Base-by-base conservation (phyloP, 2,113 vertebrate species). In the Heteronetta atricapilla region DNA sequence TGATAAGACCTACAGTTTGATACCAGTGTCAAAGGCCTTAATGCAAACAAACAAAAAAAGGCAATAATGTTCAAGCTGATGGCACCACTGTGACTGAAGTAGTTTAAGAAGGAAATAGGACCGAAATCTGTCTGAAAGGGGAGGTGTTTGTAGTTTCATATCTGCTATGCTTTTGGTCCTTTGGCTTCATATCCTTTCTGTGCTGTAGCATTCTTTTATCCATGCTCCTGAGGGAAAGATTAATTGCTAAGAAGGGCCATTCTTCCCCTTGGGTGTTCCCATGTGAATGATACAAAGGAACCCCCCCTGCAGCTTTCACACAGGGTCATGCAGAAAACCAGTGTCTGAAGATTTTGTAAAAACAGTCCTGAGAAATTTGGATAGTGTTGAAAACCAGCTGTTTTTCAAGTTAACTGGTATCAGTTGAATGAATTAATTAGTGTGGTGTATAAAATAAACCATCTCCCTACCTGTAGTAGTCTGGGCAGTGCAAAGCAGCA, bases 241-340 rank as follows among this genome's bases (percentile, higher is more conserved):
- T 48, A 29, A 26, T 20, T 50, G 29, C 34, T 59, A 68, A 26
- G 8, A 52, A 58, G 48, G 79, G 25, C 52, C 2, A 1, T 53
- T 60, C 70, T 80, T 74, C 48, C 23, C 7, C 8, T 88, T 3
- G 0, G 0, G 0, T 20, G 6, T 29, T 7, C 63, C 67, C 76
- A 11, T 67, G 29, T 33, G 29, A 52, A 67, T 72, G 53, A 34
- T 8, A 36, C 19, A 76, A 68, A 56, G 53, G 26, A 21, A 73
- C 6, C 23, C 83, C 15, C 15, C 8, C 44, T 53, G 38, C 29
- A 56, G 42, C 34, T 80, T 86, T 80, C 62, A 60, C 31, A 62
- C 1, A 0, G 18, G 48, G 11, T 19, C 79, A 69, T 11, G 40
- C 25, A 95, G 34, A 83, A 86, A 85, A 52, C 34, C 48, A 25